These are phyloP conservation scores for Hippolais icterina DNA, from an alignment of 2,113 vertebrate species.

Conservation along the genomic window DNA sequence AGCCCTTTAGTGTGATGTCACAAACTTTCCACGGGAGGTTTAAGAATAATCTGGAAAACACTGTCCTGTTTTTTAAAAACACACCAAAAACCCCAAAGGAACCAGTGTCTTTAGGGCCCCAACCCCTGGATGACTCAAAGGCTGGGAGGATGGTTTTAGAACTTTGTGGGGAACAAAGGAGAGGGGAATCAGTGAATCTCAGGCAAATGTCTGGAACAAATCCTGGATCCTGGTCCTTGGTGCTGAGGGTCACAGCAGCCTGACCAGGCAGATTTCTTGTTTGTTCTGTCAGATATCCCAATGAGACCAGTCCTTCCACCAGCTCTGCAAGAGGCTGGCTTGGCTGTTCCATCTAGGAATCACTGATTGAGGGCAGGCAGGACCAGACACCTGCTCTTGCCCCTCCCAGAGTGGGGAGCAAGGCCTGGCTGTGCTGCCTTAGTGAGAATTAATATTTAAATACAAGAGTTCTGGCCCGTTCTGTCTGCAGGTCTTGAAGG, in stretches of 20 bases:
- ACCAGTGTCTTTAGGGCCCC: background rate
- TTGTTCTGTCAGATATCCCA: background rate
- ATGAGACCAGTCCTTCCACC: background rate
- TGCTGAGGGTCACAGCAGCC: background rate
- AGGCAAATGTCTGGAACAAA: background rate
- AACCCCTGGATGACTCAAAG: background rate
- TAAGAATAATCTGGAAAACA: background rate
- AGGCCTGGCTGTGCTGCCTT: background rate
- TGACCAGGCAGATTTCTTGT: background rate
- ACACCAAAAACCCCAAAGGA: background rate
- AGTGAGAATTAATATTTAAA: background rate
- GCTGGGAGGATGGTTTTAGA: background rate
- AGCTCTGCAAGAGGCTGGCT: background rate
- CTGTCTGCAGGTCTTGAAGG: background rate
- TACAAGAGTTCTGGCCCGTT: background rate
- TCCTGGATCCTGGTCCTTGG: background rate
- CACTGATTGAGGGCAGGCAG: background rate
- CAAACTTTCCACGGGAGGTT: background rate
- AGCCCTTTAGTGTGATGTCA: background rate
- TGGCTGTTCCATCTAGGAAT: background rate
- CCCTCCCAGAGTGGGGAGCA: background rate
- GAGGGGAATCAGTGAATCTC: background rate
- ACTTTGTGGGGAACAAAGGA: background rate
- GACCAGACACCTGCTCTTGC: background rate
- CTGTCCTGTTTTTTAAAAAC: background rate